Base-by-base conservation (phyloP, 2,113 vertebrate genomes). In the Apus apus region DNA sequence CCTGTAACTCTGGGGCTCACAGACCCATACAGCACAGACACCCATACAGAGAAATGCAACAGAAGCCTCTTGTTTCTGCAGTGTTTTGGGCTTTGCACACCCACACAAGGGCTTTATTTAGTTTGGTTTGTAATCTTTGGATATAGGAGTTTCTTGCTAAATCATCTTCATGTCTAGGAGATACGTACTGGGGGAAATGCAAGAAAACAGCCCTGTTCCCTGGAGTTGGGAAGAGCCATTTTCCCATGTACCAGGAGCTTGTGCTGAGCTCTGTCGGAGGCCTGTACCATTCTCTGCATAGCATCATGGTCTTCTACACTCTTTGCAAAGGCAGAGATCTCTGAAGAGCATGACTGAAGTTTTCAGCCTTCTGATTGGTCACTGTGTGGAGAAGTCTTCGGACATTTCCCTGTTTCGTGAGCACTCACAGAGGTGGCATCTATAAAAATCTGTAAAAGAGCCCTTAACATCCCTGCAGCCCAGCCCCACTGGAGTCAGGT, bases 31-130 rank as follows among this genome's bases (percentile, higher is more conserved):
- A 11, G 67, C 51, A 67, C 72, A 79, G 67, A 79, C 36, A 68
- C 23, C 25, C 64, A 43, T 67, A 84, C 32, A 93, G 36, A 88
- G 22, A 96, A 80, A 85, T 74, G 77, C 61, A 93, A 38, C 50
- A 85, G 32, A 81, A 91, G 45, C 23, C 4, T 82, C 60, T 85
- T 76, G 9, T 43, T 95, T 80, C 67, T 91, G 20, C 64, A 56
- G 62, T 43, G 81, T 73, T 91, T 83, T 58, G 51, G 36, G 11
- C 29, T 96, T 87, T 93, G 48, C 25, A 74, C 82, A 83, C 71
- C 60, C 72, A 79, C 82, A 64, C 25, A 79, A 51, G 67, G 56
- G 5, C 18, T 94, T 87, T 94, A 89, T 94, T 96, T 91, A 95
- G 67, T 85, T 93, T 67, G 46, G 36, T 77, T 51, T 80, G 58